These are phyloP conservation scores for Moxostoma hubbsi DNA, from an alignment of 2,797 vertebrate genomes.

Conservation along the genomic window DNA sequence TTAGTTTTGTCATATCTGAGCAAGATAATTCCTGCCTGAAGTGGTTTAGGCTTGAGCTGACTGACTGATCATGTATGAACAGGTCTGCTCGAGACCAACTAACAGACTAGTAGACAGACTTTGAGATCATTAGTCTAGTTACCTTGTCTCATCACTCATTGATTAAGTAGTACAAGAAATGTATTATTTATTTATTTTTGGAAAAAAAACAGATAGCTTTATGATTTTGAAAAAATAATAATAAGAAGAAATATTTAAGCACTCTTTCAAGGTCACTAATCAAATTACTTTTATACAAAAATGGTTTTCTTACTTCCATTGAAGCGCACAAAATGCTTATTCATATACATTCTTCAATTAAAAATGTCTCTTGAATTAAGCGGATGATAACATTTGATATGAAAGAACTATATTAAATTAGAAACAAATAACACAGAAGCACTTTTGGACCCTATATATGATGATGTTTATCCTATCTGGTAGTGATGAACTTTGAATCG, in stretches of 20 bases:
- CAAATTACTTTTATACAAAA: too few relatives aligned
- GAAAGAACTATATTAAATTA: too few relatives aligned
- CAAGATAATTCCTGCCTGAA: constrained; percentile 36
- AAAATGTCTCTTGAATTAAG: too few relatives aligned
- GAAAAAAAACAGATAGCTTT: background rate
- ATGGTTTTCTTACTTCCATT: too few relatives aligned
- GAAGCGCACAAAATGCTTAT: too few relatives aligned
- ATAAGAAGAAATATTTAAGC: too few relatives aligned
- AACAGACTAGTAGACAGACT: constrained; percentile 55
- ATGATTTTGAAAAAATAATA: background rate
- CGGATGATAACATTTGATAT: too few relatives aligned
- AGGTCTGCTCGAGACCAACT: constrained; percentile 57
- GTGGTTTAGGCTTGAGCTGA: constrained; percentile 57
- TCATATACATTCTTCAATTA: too few relatives aligned
- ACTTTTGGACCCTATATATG: too few relatives aligned
- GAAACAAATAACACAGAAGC: too few relatives aligned
- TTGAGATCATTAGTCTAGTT: background rate
- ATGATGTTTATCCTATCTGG: background rate
- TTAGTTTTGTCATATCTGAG: constrained; percentile 32
- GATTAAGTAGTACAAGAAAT: background rate
- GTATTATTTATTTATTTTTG: too few relatives aligned
- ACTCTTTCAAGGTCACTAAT: too few relatives aligned
- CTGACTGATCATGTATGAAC: constrained; percentile 71
- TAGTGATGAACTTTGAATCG: background rate
- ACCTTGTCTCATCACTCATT: background rate